phyloP scores from a whole-genome alignment of 2,888 invertebrate genomes.

The Morpho deidamia region DNA sequence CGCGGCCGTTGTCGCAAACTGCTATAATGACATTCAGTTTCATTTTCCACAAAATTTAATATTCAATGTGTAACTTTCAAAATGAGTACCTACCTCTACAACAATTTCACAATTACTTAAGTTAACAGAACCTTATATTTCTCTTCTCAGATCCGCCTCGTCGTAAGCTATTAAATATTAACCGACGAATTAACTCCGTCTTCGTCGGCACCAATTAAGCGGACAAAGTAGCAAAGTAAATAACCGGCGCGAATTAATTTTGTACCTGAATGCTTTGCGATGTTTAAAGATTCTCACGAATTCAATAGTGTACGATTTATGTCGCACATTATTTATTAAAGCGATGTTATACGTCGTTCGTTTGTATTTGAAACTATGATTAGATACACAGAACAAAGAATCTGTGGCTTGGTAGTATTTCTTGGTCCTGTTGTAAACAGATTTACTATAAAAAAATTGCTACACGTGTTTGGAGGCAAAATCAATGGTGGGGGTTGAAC shows the following conservation, averaged over 20 bases:
- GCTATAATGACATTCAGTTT: too few species aligned
- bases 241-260: slow-evolving; percentile 69
- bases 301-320: slow-evolving; percentile 2
- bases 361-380: not conserved
- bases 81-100: not conserved
- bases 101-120: slow-evolving; percentile 14
- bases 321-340: slow-evolving; percentile 12
- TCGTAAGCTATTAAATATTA: slow-evolving; percentile 72
- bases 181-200: slow-evolving; percentile 73
- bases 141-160: slow-evolving; percentile 14
- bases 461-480: too few species aligned
- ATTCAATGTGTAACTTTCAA: too few species aligned
- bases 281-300: slow-evolving; percentile 53
- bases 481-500: too few species aligned
- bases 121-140: slow-evolving; percentile 18
- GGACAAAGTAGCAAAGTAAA: slow-evolving; percentile 73
- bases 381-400: too few species aligned
- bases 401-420: too few species aligned
- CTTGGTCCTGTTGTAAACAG: too few species aligned
- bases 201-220: slow-evolving; percentile 73
- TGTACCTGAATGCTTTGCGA: slow-evolving; percentile 51
- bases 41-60: too few species aligned
- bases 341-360: not conserved
- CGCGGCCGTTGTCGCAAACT: too few species aligned
- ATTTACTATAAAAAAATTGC: too few species aligned